phyloP scores from a whole-genome alignment of 2,797 vertebrate species.

The Myripristis jacobus region DNA sequence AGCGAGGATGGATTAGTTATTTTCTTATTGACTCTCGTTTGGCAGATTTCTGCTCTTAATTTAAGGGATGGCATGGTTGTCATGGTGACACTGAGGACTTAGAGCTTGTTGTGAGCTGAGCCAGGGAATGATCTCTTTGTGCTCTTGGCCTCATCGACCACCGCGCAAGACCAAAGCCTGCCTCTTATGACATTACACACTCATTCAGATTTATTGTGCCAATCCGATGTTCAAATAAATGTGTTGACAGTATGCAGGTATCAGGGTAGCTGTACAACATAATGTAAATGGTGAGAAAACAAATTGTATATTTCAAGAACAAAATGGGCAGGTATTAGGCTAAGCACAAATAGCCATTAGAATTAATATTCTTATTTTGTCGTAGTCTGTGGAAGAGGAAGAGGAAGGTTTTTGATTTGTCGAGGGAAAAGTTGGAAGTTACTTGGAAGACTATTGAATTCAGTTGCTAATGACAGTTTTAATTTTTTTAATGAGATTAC shows the following conservation, averaged over 20 bases:
- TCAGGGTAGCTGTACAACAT: background rate
- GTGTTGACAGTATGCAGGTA: background rate
- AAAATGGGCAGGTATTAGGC: too few relatives aligned
- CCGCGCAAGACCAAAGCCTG: conserved; percentile 19
- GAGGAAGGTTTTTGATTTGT: too few relatives aligned
- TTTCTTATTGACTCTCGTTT: conserved; percentile 70
- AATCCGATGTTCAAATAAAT: background rate
- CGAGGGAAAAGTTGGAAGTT: too few relatives aligned
- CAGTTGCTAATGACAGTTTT: background rate
- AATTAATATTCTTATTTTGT: too few relatives aligned
- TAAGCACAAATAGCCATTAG: too few relatives aligned
- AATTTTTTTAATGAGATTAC: background rate
- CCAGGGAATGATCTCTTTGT: conserved; percentile 69
- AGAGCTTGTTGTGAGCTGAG: conserved; percentile 77
- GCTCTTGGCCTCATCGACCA: conserved; percentile 57
- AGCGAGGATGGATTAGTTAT: conserved; percentile 60
- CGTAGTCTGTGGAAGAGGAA: too few relatives aligned
- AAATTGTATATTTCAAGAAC: too few relatives aligned
- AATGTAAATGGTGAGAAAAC: background rate
- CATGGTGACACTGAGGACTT: conserved; percentile 81
- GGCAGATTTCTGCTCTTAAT: conserved; percentile 76
- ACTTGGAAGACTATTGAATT: too few relatives aligned
- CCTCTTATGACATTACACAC: conserved; percentile 12
- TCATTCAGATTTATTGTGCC: conserved; percentile 9
- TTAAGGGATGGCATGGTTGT: conserved; percentile 79